Evolutionary conservation across 2,797 vertebrate species (phyloP), one percentile per base, ranked within the genome.

Genomic region (Bufotes viridis): DNA sequence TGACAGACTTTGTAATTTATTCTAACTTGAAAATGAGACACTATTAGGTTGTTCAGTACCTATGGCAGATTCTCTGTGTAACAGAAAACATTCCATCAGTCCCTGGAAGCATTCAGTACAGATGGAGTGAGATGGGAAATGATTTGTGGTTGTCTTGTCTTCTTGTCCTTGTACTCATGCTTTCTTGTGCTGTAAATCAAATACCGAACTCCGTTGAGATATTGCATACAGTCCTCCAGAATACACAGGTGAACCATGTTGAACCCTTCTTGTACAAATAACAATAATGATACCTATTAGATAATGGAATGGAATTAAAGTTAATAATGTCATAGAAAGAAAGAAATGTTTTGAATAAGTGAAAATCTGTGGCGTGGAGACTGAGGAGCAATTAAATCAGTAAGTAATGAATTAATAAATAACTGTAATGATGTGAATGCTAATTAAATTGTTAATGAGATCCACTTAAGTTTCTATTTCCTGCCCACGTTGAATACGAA

Each of bases 1-100:
- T 91, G 82, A 89, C 42, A 87, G 89, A 69, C 88, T 90, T 82
- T 91, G 92, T 88, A 88, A 87, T 87, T 91, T 85, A 72, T 88
- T 86, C 17, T 89, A 85, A 49, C 7, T 87, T 85, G 90, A 94
- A 94, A 93, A 90, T 91, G 69, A 88, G 83, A 89, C 91, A 88
- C 82, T 88, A 91, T 84, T 86, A 87, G 53, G 89, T 89, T 92
- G 82, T 90, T 90, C 87, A 91, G 87, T 92, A 90, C 34, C 60
- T 86, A 69, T 55, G 65, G 69, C 84, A 69, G 34, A 34, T 76
- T 89, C 69, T 82, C 82, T 14, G 61, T 34, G 63, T 86, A 70
- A 86, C 53, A 34, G 15, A 87, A 78, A 87, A 65, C 79, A 83
- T 78, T 78, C 75, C 79, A 89, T 89, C 80, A 89, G 26, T 29